Evolutionary conservation across 1,140 invertebrate species (phyloP), one percentile per base, ranked within the genome.

Genomic region (Galleria mellonella): DNA sequence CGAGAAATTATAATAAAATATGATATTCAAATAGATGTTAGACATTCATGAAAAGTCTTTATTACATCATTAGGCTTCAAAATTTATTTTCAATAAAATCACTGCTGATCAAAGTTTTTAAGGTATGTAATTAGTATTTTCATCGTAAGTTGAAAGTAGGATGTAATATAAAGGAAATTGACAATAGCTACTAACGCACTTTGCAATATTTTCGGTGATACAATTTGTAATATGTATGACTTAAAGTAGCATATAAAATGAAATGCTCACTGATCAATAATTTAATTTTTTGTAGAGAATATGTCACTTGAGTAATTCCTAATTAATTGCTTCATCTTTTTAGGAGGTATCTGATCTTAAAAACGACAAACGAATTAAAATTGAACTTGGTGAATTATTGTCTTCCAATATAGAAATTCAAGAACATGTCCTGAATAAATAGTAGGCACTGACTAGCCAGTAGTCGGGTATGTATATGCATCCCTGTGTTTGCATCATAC

Each of bases 401-500:
- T 65, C 58, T 58, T 62, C 58, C 58, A 65, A 53, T 33, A 43
- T 46, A 13, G 29, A 29, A 23, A 17, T 45, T 37, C 35, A 37
- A 15, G 17, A 37, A 4, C 14, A 17, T 37, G 13, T 4, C 6
- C 6, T 23, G 17, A 23, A 23, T 23, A 23, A 23, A 23, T 23
- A 23, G 17, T 23, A 23, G 17, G 2, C 17, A 23, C 17, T 23
- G 2, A 3, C 17, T 3, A 23, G 17, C 17, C 6, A 23, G 6
- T 6, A 23, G 17, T 23, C n/a, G n/a, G n/a, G n/a, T 23, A 23
- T 23, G n/a, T 23, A 23, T 6, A 23, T 3, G 17, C 17, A 6
- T 6, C 17, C 17, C 17, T 3, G 17, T 3, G 17, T 23, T 6
- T 23, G 17, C 17, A 23, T 23, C 17, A 23, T 23, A 23, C 6